Evolutionary conservation across 2,888 invertebrate genomes (phyloP), one percentile per base, ranked within the genome.

Genomic region (Caenorhabditis doughertyi): DNA sequence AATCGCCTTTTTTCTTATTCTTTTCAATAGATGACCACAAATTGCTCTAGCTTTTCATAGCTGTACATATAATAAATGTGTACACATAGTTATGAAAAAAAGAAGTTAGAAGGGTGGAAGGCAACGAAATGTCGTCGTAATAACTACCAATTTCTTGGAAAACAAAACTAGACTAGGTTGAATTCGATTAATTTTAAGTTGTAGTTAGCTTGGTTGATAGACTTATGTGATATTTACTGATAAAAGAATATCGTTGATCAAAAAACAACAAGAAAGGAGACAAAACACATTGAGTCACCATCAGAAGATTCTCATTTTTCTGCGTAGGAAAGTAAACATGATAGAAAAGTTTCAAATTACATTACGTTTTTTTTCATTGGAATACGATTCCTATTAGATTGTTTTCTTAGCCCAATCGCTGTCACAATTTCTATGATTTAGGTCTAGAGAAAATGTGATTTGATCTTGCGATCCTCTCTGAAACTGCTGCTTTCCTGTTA

Each of bases 11-110:
- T 39, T 53, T 39, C 29, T 47, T 73, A 32, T 67, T 73, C 49
- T 74, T 74, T 51, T 76, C 58, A 51, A 76, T 76, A 60, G 77
- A 68, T 68, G 77, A 68, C 77, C 68, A 77, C 68, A 77, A 77
- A 77, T 77, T 77, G 77, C 77, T 65, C 25, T 49, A n/a, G 25
- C 23, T 77, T 62, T 62, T 44, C 29, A 58, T 53, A 42, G 51
- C 32, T 60, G 21, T 65, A 56, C 42, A 60, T 56, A n/a, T n/a
- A n/a, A n/a, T n/a, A n/a, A 56, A 74, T 74, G 67, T 76, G 76
- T 76, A 68, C 62, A 77, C 47, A 62, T 68, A 44, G 68, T 68
- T 68, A 68, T 60, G 42, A 62, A 9, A 68, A n/a, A 62, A 68
- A 58, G 58, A 76, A 76, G 67, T 68, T 23, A 39, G 53, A 68